Evolutionary conservation across 2,888 invertebrate genomes (phyloP), one percentile per base, ranked within the genome.

Genomic region (Priapulus caudatus): DNA sequence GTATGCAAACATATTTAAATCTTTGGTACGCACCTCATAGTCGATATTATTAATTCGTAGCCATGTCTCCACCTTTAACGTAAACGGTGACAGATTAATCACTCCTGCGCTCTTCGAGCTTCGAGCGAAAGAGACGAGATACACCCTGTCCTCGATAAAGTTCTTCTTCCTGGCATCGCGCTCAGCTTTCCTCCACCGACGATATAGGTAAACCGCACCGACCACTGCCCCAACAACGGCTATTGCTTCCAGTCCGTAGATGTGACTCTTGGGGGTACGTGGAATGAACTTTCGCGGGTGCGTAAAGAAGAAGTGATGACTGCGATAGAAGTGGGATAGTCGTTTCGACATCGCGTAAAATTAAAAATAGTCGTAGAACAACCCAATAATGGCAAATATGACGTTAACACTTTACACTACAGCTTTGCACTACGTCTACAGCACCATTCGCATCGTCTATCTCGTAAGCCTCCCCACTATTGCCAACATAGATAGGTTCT

Each of bases 1-100:
- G n/a, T n/a, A n/a, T n/a, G n/a, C n/a, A n/a, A n/a, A n/a, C n/a
- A n/a, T n/a, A n/a, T 45, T 49, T 45, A 18, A 4, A n/a, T 45
- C 46, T 10, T 24, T 44, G 5, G 4, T 15, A 45, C 46, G 5
- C 76, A 91, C 91, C 87, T 91, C 90, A 75, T 91, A 92, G 76
- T 86, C 88, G 72, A 91, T 79, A 70, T 84, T 87, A 67, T 84
- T 83, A 65, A 92, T 80, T 70, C 92, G 81, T 62, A 93, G 79
- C 89, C 90, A 92, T 67, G 91, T 89, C 78, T 93, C 92, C 65
- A 91, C 86, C 80, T 92, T 92, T 71, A 92, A 80, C 76, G 89
- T 90, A 74, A 85, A 91, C 54, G 90, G 88, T 61, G 90, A 91
- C 64, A 88, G 78, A n/a, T 10, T 10, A n/a, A 33, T 33, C 33